Percentiles rank a stretch among this genome's conserved stretches.
phyloP scores from a whole-genome alignment of 2,888 invertebrate species.

The Opisthograptis luteolata region DNA sequence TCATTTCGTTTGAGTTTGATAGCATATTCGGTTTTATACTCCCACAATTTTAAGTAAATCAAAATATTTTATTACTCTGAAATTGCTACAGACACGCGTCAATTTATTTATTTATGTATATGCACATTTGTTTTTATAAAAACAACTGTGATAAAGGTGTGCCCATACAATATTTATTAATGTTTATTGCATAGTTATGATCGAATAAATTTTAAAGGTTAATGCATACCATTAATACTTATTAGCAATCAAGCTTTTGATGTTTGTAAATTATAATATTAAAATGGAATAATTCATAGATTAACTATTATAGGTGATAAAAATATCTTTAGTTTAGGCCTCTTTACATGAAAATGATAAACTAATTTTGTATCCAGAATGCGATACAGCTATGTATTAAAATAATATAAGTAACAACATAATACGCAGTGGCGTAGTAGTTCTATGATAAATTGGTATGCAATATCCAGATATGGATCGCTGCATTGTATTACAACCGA shows the following conservation, averaged over 20 bases:
- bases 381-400: neutral
- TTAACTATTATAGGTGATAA: no score
- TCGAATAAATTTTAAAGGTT: slow-evolving; percentile 22
- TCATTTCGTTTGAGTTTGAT: slow-evolving; percentile 69
- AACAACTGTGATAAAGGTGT: slow-evolving; percentile 16
- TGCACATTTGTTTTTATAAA: slow-evolving; percentile 22
- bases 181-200: slow-evolving; percentile 16
- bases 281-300: neutral
- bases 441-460: slow-evolving; percentile 13
- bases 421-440: neutral
- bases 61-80: slow-evolving; percentile 24
- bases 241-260: slow-evolving; percentile 15
- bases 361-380: neutral
- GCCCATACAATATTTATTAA: slow-evolving; percentile 18
- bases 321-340: neutral
- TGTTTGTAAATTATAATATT: slow-evolving; percentile 3
- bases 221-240: slow-evolving; percentile 24
- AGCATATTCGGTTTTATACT: slow-evolving; percentile 57
- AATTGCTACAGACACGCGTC: slow-evolving; percentile 32
- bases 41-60: slow-evolving; percentile 43
- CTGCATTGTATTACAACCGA: slow-evolving; percentile 43
- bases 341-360: neutral
- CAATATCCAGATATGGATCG: slow-evolving; percentile 50
- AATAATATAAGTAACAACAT: neutral
- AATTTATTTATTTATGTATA: slow-evolving; percentile 17